Evolutionary conservation across 2,113 vertebrate genomes (phyloP), one percentile per base, ranked within the genome.

Genomic region (Cryptomyrus ogoouensis): DNA sequence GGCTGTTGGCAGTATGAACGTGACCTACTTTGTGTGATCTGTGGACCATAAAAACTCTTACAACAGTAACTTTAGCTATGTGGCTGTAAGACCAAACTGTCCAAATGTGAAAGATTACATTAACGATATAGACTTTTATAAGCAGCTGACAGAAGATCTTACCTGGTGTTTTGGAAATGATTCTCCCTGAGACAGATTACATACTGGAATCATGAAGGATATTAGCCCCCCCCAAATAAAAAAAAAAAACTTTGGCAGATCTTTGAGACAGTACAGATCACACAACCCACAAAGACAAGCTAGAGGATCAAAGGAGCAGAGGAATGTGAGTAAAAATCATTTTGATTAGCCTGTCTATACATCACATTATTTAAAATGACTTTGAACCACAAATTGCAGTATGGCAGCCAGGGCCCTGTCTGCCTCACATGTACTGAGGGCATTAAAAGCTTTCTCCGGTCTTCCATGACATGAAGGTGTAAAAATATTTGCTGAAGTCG

Each of bases 301-400:
- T 49, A n/a, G 24, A 66, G n/a, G 44, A 47, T 12, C 13, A 84
- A 86, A 27, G 42, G 52, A 62, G 19, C 44, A 35, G 44, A 86
- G 46, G 83, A 52, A 89, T 62, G 89, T 70, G 44, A 47, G 27
- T 44, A n/a, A 87, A 83, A 86, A 86, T 56, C 44, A 44, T 77
- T 86, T 70, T 49, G 87, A 87, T 74, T n/a, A 19, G 21, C 39
- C 42, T 74, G 46, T 74, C 62, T 35, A 77, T 87, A 77, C 66
- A 88, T 90, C 62, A 87, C 46, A 53, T 58, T 90, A 90, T 85
- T 47, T 58, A 89, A 66, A 50, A 62, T 66, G 62, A 56, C 39
- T 87, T 53, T 66, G 35, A 66, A 88, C 52, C 52, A n/a, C 53
- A 44, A 89, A 35, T 39, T 84, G 39, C 52, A 58, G 42, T 19